Base-by-base conservation (phyloP, 2,113 vertebrate genomes). In the Oostethus manadensis region DNA sequence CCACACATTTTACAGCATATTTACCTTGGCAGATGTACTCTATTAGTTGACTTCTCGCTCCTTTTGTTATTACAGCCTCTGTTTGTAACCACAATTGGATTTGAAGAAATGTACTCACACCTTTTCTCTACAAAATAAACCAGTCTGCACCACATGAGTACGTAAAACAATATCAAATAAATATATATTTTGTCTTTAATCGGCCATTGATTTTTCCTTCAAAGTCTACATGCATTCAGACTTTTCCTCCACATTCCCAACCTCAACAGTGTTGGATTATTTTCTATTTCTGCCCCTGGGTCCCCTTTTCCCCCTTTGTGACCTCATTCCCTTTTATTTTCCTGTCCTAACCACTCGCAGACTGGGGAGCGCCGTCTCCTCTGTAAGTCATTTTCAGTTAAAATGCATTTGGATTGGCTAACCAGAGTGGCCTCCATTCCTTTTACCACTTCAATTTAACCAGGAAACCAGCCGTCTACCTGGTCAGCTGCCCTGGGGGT, bases 351-450 rank as follows among this genome's bases (percentile, higher is more conserved):
- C 60, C 58, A 68, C 69, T 76, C 57, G 73, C 66, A 56, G 75
- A 70, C 80, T 81, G 80, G 69, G n/a, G 72, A 82, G 79, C 78
- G 83, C 74, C 70, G 70, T 56, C 70, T 58, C 73, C 77, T 77
- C 80, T 54, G 17, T 87, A 88, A 88, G 88, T 88, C 86, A 88
- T 90, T 90, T 88, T 86, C 85, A 59, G 56, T 57, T 78, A 72
- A 83, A 86, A 75, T 61, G 68, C 84, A 87, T 89, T 78, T 86
- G 53, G 81, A 85, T 89, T 88, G 87, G 84, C 79, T 78, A 53
- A 64, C 61, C 33, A 22, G 45, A 70, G 61, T 62, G 73, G 59
- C 76, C 68, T 79, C 62, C 64, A 76, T 83, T 82, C 77, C 74
- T 74, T 78, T 29, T 26, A 77, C 79, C 78, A 79, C 80, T 81